These are phyloP conservation scores for Tyria jacobaeae DNA, from an alignment of 2,888 invertebrate species.

Conservation along the genomic window DNA sequence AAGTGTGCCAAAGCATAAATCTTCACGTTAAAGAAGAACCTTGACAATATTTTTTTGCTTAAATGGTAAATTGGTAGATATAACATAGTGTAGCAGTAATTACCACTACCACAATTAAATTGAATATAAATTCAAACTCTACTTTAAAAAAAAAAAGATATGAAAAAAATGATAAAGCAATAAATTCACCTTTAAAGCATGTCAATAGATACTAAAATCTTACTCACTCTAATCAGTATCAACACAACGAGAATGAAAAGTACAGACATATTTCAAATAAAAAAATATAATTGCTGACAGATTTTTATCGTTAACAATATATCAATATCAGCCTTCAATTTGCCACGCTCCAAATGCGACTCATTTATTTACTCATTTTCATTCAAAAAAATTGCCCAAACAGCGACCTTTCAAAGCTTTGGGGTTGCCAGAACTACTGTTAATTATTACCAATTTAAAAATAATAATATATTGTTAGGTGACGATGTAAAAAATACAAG, in stretches of 20 bases:
- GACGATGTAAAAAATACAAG: too few species aligned
- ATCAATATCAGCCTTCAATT: constrained; percentile 11
- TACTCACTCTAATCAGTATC: not conserved
- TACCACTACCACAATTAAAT: too few species aligned
- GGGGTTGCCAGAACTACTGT: not conserved
- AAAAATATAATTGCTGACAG: constrained; percentile 8
- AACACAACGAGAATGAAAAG: constrained; percentile 1
- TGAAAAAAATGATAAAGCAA: not conserved
- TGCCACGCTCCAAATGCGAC: constrained; percentile 19
- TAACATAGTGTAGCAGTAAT: too few species aligned
- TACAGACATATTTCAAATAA: not conserved
- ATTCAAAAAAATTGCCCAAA: constrained; percentile 21
- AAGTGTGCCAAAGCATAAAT: too few species aligned
- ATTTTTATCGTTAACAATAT: constrained; percentile 14
- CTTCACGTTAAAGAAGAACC: not conserved
- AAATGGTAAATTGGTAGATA: too few species aligned
- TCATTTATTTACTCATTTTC: constrained; percentile 23
- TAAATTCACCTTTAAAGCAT: not conserved
- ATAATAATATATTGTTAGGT: too few species aligned
- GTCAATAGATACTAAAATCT: not conserved
- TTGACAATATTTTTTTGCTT: not conserved
- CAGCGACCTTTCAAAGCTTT: not conserved
- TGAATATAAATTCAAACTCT: too few species aligned
- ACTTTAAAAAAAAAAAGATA: too few species aligned
- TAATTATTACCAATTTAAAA: not conserved